Percentiles rank a stretch among this genome's conserved stretches.
These are phyloP conservation scores for Plectropomus leopardus DNA, from an alignment of 2,113 vertebrate genomes.

Conservation along the genomic window DNA sequence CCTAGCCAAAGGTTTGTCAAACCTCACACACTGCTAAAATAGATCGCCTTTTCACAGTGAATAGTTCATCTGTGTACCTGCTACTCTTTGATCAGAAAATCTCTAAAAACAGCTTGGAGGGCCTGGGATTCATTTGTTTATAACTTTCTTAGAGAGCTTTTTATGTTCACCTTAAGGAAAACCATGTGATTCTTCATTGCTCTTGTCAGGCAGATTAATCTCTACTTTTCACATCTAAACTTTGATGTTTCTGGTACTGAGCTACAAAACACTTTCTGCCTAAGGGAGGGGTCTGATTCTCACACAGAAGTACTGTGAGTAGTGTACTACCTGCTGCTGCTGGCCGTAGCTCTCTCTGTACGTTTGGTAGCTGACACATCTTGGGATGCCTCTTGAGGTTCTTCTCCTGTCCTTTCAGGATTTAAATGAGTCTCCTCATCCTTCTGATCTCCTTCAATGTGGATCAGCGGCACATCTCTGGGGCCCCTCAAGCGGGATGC, in stretches of 20 bases:
- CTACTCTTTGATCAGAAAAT: slow-evolving; percentile 39
- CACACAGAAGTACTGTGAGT: slow-evolving; percentile 4
- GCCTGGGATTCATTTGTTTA: slow-evolving; percentile 18
- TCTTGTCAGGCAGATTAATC: slow-evolving; percentile 16
- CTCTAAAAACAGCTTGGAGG: slow-evolving; percentile 23
- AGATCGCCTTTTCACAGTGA: slow-evolving; percentile 38
- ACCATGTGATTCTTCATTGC: not conserved
- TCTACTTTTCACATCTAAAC: slow-evolving; percentile 21
- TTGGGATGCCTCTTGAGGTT: slow-evolving; percentile 68
- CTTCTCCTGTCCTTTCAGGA: slow-evolving; percentile 41
- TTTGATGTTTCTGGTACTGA: slow-evolving; percentile 20
- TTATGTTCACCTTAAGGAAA: slow-evolving; percentile 45
- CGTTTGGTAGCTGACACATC: slow-evolving; percentile 70
- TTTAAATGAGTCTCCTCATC: slow-evolving; percentile 81
- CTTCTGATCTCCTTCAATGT: slow-evolving; percentile 94
- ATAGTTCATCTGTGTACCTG: slow-evolving; percentile 23
- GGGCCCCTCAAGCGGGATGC: slow-evolving; percentile 63
- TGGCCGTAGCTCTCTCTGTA: slow-evolving; percentile 48
- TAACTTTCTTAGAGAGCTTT: slow-evolving; percentile 3
- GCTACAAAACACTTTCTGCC: slow-evolving; percentile 18
- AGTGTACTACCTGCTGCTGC: slow-evolving; percentile 82
- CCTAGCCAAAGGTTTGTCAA: slow-evolving; percentile 52
- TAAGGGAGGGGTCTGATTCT: slow-evolving; percentile 10
- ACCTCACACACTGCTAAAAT: slow-evolving; percentile 47
- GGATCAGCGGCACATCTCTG: slow-evolving; percentile 95